Conservation (phyloP, 2,888 invertebrate species). For the Lacanobia wlatinum region DNA sequence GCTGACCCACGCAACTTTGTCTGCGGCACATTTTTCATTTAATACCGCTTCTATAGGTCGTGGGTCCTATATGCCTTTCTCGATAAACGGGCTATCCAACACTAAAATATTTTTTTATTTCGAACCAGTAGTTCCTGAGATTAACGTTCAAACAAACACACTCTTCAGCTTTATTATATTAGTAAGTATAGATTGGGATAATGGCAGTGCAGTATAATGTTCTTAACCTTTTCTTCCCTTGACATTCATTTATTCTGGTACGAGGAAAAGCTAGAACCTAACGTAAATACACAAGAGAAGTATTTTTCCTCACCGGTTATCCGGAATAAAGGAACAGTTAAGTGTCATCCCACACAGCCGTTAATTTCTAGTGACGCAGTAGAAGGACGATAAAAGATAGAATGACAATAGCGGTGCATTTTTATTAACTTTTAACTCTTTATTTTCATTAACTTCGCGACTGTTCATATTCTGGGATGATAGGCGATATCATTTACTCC, state of each 20-base stretch:
- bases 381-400: not conserved
- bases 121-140: too few species aligned
- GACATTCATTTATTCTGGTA: not conserved
- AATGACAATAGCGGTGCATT: not conserved
- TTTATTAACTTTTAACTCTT: slow-evolving; percentile 1
- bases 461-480: not conserved
- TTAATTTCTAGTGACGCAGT: slow-evolving; percentile 26
- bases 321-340: not conserved
- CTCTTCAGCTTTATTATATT: too few species aligned
- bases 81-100: too few species aligned
- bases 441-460: not conserved
- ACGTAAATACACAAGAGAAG: not conserved
- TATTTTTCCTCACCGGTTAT: not conserved
- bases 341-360: slow-evolving; percentile 11
- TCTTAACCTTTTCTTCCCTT: not conserved
- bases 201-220: too few species aligned
- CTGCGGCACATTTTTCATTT: too few species aligned
- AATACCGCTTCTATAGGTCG: too few species aligned
- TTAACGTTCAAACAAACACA: too few species aligned
- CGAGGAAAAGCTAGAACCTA: not conserved
- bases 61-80: too few species aligned
- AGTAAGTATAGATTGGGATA: too few species aligned
- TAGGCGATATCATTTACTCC: not conserved
- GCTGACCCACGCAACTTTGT: too few species aligned
- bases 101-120: too few species aligned